A percentile compares a stretch with the other conserved stretches of the same genome.
Conservation (phyloP, 2,888 invertebrate species). For the Drosophila merina region DNA sequence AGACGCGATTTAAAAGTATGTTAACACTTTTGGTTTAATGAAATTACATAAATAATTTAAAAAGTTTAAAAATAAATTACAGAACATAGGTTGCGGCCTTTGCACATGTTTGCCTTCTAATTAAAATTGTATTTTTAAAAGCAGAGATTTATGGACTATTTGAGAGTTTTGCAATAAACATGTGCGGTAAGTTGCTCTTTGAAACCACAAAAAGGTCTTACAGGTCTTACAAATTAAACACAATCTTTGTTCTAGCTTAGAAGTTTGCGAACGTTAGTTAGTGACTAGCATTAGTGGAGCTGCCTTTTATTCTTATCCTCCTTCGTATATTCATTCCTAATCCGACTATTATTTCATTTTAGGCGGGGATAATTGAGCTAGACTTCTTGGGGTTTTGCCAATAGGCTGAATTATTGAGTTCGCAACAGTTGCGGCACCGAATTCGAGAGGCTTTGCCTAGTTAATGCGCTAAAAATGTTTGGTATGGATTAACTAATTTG, state of each 20-base stretch:
- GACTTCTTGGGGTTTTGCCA: constrained; percentile 34
- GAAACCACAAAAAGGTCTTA: constrained; percentile 37
- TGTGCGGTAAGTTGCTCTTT: constrained; percentile 12
- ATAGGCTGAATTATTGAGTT: constrained; percentile 30
- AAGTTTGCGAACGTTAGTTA: constrained; percentile 18
- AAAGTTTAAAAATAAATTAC: constrained; percentile 64
- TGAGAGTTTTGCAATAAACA: constrained; percentile 34
- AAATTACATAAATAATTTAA: constrained; percentile 69
- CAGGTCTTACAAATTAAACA: constrained; percentile 18
- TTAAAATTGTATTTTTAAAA: constrained; percentile 46
- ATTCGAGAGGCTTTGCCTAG: constrained; percentile 31
- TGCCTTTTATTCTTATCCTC: background rate
- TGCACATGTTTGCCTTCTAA: constrained; percentile 19
- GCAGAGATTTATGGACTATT: constrained; percentile 47
- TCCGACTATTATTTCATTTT: constrained; percentile 13
- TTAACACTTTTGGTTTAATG: constrained; percentile 68
- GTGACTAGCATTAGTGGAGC: constrained; percentile 58
- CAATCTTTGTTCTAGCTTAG: constrained; percentile 23
- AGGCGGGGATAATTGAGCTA: constrained; percentile 49
- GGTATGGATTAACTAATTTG: constrained; percentile 33
- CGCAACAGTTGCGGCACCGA: constrained; percentile 24
- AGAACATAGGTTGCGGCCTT: constrained; percentile 14
- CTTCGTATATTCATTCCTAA: constrained; percentile 5
- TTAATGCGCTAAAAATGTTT: constrained; percentile 37
- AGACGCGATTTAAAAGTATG: constrained; percentile 58